Evolutionary conservation across 2,888 invertebrate species (phyloP).

Genomic region (Ophion ventricosus): DNA sequence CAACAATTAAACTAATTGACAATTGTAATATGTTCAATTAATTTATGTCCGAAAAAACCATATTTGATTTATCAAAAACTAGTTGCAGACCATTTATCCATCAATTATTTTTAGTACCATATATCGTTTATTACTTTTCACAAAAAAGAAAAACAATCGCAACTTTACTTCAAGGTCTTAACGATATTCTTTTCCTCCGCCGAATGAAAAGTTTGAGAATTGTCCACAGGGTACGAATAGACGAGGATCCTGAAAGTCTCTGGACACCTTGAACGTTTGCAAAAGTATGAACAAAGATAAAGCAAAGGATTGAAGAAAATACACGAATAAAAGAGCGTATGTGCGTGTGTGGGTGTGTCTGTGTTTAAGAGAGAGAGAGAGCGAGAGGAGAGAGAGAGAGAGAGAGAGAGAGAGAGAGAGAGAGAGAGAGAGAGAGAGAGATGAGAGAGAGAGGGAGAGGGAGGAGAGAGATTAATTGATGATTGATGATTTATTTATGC

Average conservation of each 20-base stretch:
- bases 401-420: slow-evolving; percentile 14
- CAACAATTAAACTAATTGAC: neutral
- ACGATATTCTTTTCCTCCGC: neutral
- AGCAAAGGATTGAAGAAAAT: slow-evolving; percentile 1
- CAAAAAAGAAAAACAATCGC: neutral
- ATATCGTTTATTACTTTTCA: neutral
- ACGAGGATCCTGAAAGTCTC: neutral
- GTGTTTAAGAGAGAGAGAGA: no score
- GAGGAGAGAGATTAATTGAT: no score
- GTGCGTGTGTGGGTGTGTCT: neutral
- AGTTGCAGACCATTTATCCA: neutral
- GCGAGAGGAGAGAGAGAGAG: slow-evolving; percentile 11
- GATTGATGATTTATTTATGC: no score
- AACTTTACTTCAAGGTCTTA: neutral
- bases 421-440: slow-evolving; percentile 15
- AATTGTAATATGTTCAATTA: neutral
- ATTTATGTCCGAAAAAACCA: neutral
- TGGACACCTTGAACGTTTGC: neutral
- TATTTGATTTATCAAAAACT: neutral
- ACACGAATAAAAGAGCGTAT: slow-evolving; percentile 1
- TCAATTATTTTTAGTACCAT: neutral
- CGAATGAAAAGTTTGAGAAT: neutral
- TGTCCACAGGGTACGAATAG: neutral
- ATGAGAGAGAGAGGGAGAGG: slow-evolving; percentile 5
- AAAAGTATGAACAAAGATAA: neutral